These are phyloP conservation scores for Pachyrhynchus sulphureomaculatus DNA, from an alignment of 1,140 invertebrate species.

Conservation along the genomic window DNA sequence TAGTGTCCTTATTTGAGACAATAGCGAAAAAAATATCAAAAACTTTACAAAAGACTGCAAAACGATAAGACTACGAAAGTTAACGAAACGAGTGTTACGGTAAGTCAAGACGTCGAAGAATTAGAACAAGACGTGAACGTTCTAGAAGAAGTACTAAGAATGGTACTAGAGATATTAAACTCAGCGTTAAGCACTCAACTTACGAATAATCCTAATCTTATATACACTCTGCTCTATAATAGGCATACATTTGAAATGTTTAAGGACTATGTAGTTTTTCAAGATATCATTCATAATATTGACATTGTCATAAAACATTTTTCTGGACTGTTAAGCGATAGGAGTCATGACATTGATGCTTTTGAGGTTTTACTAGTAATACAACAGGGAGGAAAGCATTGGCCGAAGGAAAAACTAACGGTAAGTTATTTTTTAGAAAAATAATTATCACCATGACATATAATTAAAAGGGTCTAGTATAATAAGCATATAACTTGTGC, in stretches of 20 bases:
- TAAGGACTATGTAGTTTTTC: constrained; percentile 83
- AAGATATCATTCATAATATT: constrained; percentile 96
- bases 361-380: constrained; percentile 83
- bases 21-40: constrained; percentile 74
- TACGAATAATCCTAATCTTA: constrained; percentile 88
- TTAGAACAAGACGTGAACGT: constrained; percentile 87
- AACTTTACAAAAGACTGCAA: constrained; percentile 34
- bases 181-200: constrained; percentile 88
- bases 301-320: constrained; percentile 73
- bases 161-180: constrained; percentile 96
- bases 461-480: too few species aligned
- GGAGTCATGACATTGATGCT: constrained; percentile 69
- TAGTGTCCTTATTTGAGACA: constrained; percentile 86
- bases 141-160: constrained; percentile 94
- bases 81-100: constrained; percentile 32
- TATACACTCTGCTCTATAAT: constrained; percentile 96
- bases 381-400: constrained; percentile 82
- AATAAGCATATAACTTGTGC: too few species aligned
- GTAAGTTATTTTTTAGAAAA: too few species aligned
- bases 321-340: constrained; percentile 43
- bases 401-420: constrained; percentile 88
- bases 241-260: constrained; percentile 87
- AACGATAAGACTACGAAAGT: constrained; percentile 44
- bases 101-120: constrained; percentile 41
- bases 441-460: too few species aligned